phyloP scores from a whole-genome alignment of 2,113 vertebrate genomes.

The Engraulis encrasicolus region DNA sequence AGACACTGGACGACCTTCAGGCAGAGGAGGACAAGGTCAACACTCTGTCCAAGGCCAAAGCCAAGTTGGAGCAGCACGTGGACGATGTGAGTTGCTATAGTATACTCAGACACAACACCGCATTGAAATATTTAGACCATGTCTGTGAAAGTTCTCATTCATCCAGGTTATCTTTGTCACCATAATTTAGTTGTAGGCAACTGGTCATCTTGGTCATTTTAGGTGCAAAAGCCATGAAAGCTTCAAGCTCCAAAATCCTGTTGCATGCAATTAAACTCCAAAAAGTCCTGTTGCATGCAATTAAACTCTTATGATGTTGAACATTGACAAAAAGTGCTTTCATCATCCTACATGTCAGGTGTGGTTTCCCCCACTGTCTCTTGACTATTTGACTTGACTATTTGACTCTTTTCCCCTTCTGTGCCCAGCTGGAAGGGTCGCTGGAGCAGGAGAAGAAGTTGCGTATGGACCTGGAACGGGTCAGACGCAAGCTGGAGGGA shows the following conservation, averaged over 20 bases:
- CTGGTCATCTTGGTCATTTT: too few relatives aligned
- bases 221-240: too few relatives aligned
- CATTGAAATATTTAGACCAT: conserved; percentile 51
- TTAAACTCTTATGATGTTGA: too few relatives aligned
- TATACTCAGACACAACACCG: background rate
- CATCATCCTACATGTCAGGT: background rate
- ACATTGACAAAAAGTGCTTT: too few relatives aligned
- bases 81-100: conserved; percentile 86
- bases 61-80: conserved; percentile 92
- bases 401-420: background rate
- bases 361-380: too few relatives aligned
- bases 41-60: conserved; percentile 86
- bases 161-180: too few relatives aligned
- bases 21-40: conserved; percentile 93
- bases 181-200: too few relatives aligned
- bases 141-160: too few relatives aligned
- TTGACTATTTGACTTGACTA: background rate
- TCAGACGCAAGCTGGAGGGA: conserved; percentile 90
- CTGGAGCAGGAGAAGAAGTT: conserved; percentile 95
- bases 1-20: conserved; percentile 90
- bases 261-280: too few relatives aligned
- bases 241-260: too few relatives aligned
- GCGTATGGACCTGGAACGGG: conserved; percentile 90
- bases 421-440: conserved; percentile 86
- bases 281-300: too few relatives aligned